A percentile compares a stretch with the other conserved stretches of the same genome.
Evolutionary conservation across 64 coral and sea anemone genomes (phyloP).

Genomic region (Pachyseris speciosa): DNA sequence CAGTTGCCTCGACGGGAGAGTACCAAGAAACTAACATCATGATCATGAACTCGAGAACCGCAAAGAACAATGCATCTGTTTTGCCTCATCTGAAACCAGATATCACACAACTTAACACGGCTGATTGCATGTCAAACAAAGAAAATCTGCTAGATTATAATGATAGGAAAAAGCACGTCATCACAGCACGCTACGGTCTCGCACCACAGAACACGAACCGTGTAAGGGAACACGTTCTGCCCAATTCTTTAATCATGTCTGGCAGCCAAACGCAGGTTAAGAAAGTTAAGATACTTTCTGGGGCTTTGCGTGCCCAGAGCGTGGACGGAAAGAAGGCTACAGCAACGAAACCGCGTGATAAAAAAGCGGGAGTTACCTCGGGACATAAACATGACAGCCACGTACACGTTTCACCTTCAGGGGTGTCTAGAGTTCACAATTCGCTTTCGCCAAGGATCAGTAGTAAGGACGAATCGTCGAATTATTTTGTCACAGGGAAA

Average conservation of each 20-base stretch:
- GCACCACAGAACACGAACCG: not conserved
- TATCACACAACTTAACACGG: not conserved
- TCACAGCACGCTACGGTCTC: not conserved
- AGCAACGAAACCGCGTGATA: not conserved
- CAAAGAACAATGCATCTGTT: not conserved
- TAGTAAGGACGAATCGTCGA: not conserved
- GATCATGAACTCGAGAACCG: not conserved
- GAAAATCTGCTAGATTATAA: not conserved
- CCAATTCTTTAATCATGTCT: constrained; percentile 10
- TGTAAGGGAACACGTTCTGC: not conserved
- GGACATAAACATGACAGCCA: not conserved
- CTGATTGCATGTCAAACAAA: constrained; percentile 27
- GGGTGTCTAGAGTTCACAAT: not conserved
- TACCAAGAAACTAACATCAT: not conserved
- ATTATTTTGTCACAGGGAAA: not conserved
- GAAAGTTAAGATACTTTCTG: not conserved
- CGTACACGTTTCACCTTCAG: not conserved
- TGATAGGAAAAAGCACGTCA: constrained; percentile 16
- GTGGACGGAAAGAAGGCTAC: not conserved
- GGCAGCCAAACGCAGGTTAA: not conserved
- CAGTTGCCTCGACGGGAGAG: not conserved
- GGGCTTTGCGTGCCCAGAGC: not conserved
- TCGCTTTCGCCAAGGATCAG: not conserved
- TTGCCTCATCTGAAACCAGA: constrained; percentile 3
- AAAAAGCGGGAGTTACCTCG: not conserved